These are phyloP conservation scores for Vireo altiloquus DNA, from an alignment of 2,113 vertebrate species.

Conservation along the genomic window DNA sequence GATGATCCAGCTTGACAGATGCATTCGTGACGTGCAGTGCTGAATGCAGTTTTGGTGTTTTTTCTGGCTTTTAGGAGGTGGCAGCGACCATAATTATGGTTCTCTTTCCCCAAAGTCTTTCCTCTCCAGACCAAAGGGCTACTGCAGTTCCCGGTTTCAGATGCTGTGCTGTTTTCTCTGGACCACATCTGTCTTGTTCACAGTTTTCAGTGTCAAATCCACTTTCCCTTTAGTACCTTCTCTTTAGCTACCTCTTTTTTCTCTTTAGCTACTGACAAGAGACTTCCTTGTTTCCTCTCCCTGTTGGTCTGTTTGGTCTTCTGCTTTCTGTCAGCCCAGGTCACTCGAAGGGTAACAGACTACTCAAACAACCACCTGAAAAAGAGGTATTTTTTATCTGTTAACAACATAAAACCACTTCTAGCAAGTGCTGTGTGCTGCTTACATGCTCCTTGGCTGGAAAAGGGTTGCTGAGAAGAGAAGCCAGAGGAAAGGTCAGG, in stretches of 20 bases:
- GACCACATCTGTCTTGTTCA: neutral
- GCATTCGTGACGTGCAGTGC: neutral
- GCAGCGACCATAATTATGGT: neutral
- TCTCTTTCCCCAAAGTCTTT: neutral
- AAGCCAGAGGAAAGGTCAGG: neutral
- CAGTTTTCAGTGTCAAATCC: neutral
- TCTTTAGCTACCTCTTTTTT: neutral
- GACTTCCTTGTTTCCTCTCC: neutral
- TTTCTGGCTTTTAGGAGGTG: neutral
- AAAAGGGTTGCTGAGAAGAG: neutral
- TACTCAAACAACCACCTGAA: neutral
- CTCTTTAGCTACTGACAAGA: neutral
- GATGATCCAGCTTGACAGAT: rapidly evolving
- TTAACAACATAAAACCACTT: neutral
- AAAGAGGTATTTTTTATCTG: neutral
- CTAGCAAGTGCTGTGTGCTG: neutral
- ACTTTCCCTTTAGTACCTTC: neutral
- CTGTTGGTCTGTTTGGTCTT: neutral
- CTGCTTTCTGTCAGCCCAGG: neutral
- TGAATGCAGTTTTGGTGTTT: neutral
- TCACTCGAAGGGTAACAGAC: neutral
- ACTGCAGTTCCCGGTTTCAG: neutral
- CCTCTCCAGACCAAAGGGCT: neutral
- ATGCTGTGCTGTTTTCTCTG: neutral
- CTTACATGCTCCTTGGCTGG: neutral